phyloP scores from a whole-genome alignment of 2,797 vertebrate species.

The Triplophysa bombifrons region DNA sequence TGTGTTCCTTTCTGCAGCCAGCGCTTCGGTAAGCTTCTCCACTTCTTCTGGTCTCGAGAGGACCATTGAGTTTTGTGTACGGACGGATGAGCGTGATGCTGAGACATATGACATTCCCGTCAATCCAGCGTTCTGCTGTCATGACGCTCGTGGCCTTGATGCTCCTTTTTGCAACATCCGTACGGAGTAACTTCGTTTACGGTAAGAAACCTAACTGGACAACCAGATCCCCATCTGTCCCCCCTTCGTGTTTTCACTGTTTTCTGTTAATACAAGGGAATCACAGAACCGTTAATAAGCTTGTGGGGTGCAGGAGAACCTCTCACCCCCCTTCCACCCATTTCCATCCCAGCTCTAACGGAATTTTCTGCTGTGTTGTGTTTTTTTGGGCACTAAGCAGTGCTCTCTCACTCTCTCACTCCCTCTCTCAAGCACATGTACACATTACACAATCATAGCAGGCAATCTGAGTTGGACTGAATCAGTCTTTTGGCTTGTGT shows the following conservation, averaged over 20 bases:
- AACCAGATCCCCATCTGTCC: constrained; percentile 24
- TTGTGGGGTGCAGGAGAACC: constrained; percentile 60
- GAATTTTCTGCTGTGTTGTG: constrained; percentile 62
- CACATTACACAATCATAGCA: constrained; percentile 28
- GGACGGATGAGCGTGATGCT: constrained; percentile 64
- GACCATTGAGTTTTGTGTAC: constrained; percentile 62
- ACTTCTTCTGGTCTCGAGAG: constrained; percentile 65
- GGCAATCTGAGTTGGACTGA: constrained; percentile 8
- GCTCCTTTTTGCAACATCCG: constrained; percentile 63
- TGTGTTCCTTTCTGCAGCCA: constrained; percentile 65
- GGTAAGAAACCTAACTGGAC: constrained; percentile 57
- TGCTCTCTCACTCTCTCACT: constrained; percentile 26
- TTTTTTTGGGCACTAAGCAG: constrained; percentile 56
- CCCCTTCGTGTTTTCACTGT: constrained; percentile 48
- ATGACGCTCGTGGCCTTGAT: constrained; percentile 61
- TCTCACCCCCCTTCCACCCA: constrained; percentile 32
- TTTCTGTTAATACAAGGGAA: constrained; percentile 69
- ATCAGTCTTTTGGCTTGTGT: constrained; percentile 34
- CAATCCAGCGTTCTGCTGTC: constrained; percentile 59
- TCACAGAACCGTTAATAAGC: constrained; percentile 71
- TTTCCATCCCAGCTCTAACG: constrained; percentile 54
- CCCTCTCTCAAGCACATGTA: constrained; percentile 26
- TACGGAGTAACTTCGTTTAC: constrained; percentile 67
- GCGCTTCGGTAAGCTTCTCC: constrained; percentile 59
- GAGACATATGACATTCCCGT: constrained; percentile 68